Percentiles rank a stretch among this genome's conserved stretches.
phyloP scores from a whole-genome alignment of 2,113 vertebrate species.

The Hystrix brachyura region DNA sequence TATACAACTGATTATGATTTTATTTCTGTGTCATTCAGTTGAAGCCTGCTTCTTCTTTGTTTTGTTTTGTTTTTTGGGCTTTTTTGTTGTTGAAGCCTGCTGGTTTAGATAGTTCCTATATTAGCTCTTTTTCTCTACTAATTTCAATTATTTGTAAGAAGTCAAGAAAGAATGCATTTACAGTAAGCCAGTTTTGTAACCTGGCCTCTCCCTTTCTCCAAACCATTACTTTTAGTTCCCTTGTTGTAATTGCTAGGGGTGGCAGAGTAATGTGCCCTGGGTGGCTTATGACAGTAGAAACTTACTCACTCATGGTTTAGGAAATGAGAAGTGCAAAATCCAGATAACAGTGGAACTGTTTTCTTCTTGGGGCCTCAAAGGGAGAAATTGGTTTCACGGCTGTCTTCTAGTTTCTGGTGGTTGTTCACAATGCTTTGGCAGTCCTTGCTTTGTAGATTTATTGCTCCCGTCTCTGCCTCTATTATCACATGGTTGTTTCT shows the following conservation, averaged over 20 bases:
- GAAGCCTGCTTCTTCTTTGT: neutral
- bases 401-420: neutral
- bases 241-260: conserved; percentile 18
- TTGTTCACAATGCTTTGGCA: neutral
- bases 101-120: neutral
- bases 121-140: neutral
- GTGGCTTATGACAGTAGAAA: neutral
- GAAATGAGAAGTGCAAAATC: neutral
- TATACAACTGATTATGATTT: neutral
- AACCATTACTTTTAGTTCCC: conserved; percentile 6
- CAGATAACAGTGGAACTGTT: neutral
- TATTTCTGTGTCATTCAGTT: neutral
- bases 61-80: neutral
- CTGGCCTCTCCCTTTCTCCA: conserved; percentile 45
- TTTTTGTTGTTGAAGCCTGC: neutral
- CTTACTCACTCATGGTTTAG: neutral
- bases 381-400: neutral
- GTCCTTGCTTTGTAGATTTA: neutral
- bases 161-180: conserved; percentile 32
- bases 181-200: neutral
- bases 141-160: conserved; percentile 51
- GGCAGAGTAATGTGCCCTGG: neutral
- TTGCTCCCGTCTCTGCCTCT: neutral
- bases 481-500: fast-evolving
- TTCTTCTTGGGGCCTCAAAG: neutral